Evolutionary conservation across 2,113 vertebrate species (phyloP), one percentile per base, ranked within the genome.

Genomic region (Prolemur simus): DNA sequence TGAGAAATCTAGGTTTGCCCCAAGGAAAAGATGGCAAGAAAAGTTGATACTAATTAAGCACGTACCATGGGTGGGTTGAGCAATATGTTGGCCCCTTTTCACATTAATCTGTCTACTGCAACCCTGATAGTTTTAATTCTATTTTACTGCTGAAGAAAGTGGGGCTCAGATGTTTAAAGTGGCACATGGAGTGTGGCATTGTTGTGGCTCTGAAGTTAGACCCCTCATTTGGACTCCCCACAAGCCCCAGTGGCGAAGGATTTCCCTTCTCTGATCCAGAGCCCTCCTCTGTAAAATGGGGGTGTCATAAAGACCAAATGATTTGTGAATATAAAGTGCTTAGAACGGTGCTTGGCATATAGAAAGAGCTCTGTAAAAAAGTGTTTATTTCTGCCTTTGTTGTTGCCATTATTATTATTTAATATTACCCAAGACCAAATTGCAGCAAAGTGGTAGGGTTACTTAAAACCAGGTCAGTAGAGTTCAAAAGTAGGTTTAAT

Each of bases 191-290:
- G 1, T 7, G 14, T 13, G 29, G 17, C 21, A 15, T 32, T 15
- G 2, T 3, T 3, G 3, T 39, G 14, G 21, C 66, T 58, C 29
- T 77, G 37, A 23, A 42, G 47, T n/a, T 34, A n/a, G 7, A 52
- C 15, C 5, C 39, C 18, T 81, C 11, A 10, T 0, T 10, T 0
- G 0, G 80, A 39, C 13, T 21, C 37, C 32, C 13, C 17, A 8
- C 20, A 63, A 29, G 39, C 3, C 5, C 63, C 5, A 4, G n/a
- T 3, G 12, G 49, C 20, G 12, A 10, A 5, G 2, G 14, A 45
- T n/a, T 2, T 34, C 37, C 32, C 47, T 9, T 45, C 39, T 58
- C 12, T 52, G 18, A 76, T 18, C 49, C 29, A 15, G 4, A 11
- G 37, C 49, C 49, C 21, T 49, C 12, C 21, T 21, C 18, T 58